phyloP scores from a whole-genome alignment of 1,140 invertebrate species.

The Arctopsyche grandis region DNA sequence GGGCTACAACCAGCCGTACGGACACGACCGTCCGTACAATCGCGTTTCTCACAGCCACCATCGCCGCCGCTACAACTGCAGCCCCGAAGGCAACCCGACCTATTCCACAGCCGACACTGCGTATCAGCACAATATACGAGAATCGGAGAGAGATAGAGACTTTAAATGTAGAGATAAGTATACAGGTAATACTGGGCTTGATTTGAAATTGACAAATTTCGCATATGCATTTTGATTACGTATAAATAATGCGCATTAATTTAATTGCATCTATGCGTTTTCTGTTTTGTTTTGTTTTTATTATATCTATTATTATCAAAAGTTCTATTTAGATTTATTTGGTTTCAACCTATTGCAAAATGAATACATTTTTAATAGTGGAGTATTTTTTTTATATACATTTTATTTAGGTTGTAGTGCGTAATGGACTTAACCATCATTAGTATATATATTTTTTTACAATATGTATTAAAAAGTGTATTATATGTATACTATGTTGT shows the following conservation, averaged over 20 bases:
- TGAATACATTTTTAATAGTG: too few relatives aligned
- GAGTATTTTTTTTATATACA: too few relatives aligned
- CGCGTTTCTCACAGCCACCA: conserved; percentile 74
- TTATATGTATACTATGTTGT: too few relatives aligned
- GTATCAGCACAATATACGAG: conserved; percentile 81
- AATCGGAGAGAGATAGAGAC: conserved; percentile 93
- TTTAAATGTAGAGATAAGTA: conserved; percentile 89
- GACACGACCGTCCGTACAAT: conserved; percentile 77
- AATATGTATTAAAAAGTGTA: neutral
- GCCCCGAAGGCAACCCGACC: conserved; percentile 71
- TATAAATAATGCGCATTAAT: neutral
- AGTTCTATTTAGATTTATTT: too few relatives aligned
- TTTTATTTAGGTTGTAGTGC: too few relatives aligned
- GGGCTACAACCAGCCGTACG: conserved; percentile 58
- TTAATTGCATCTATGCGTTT: neutral
- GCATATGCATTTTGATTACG: too few relatives aligned
- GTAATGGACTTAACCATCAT: neutral
- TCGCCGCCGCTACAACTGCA: conserved; percentile 73
- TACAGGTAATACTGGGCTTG: conserved; percentile 68
- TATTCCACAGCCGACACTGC: conserved; percentile 73
- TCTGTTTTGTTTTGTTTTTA: neutral
- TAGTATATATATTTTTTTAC: neutral
- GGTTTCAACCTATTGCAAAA: too few relatives aligned
- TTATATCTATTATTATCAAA: too few relatives aligned
- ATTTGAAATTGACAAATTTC: neutral